Evolutionary conservation across 2,888 invertebrate species (phyloP), one percentile per base, ranked within the genome.

Genomic region (Leptogaster cylindrica): DNA sequence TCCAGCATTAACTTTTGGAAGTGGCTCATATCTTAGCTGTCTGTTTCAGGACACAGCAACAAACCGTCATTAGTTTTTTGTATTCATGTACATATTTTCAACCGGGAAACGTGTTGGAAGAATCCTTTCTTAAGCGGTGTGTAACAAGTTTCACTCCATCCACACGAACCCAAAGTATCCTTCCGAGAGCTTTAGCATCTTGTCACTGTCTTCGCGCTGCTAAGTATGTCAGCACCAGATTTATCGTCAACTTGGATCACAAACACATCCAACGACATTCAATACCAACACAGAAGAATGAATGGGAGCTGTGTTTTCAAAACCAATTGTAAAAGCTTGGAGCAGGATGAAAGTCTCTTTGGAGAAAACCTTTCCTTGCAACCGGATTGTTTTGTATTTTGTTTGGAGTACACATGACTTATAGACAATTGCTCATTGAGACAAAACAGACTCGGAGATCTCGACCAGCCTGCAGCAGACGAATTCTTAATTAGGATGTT

Each of bases 401-500:
- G n/a, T n/a, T n/a, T n/a, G n/a, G n/a, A n/a, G n/a, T n/a, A n/a
- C n/a, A n/a, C n/a, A n/a, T n/a, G n/a, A n/a, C n/a, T n/a, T n/a
- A n/a, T n/a, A n/a, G n/a, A n/a, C n/a, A n/a, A n/a, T n/a, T n/a
- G n/a, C n/a, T n/a, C n/a, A n/a, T n/a, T n/a, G n/a, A n/a, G n/a
- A n/a, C n/a, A n/a, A n/a, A n/a, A n/a, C n/a, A n/a, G n/a, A n/a
- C n/a, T n/a, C n/a, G 18, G 39, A 61, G 61, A 28, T 27, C 27
- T 18, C 16, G 41, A 41, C 44, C 12, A 44, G 44, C 61, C 61
- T 61, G 61, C 6, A 25, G 61, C 44, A 44, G 61, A 61, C 61
- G 44, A 61, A 41, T 61, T 61, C 61, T 28, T 61, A 61, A 61
- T 61, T 61, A 61, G 61, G 44, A 44, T 41, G 44, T 61, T 28